Base-by-base conservation (phyloP, 2,888 invertebrate genomes). In the Troides helena region DNA sequence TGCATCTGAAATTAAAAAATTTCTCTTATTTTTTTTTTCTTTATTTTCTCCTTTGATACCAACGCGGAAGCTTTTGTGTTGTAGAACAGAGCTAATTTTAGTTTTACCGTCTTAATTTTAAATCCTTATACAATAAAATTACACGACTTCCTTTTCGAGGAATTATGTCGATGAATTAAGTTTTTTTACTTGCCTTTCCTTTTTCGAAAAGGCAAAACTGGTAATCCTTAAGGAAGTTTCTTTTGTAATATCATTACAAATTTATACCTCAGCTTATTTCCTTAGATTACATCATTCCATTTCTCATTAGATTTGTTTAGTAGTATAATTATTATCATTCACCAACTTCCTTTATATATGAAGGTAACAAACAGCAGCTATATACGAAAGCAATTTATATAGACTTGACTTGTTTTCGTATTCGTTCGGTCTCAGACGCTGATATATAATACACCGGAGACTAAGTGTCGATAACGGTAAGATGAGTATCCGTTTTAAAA, bases 81-180 rank as follows among this genome's bases (percentile, higher is more conserved):
- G 23, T 21, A 60, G 60, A 61, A 67, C 53, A 67, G 56, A 56
- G 60, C 67, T 39, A 53, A 36, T 61, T 67, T 56, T n/a, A 56
- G 18, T 18, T 43, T 59, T 59, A 14, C 21, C 17, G 61, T 63
- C 23, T 53, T 61, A 53, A 60, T 66, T 66, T 25, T 25, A 66
- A 65, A 66, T 61, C 30, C 60, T 61, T 59, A 21, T 21, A 23
- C 67, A 67, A 67, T 61, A 66, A 50, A 67, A 67, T 67, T 56
- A 67, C 67, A 61, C 53, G 10, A 60, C 53, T 61, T 67, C 67
- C 53, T 46, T 67, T 67, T 21, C 61, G 60, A 67, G 21, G 36
- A 60, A 66, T 50, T 60, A 66, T 60, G 50, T 53, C 59, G 18
- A 66, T 66, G 46, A 66, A n/a, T 25, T 66, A 30, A 59, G 21